Conservation (phyloP, 2,888 invertebrate species). For the Petrolisthes cinctipes region DNA sequence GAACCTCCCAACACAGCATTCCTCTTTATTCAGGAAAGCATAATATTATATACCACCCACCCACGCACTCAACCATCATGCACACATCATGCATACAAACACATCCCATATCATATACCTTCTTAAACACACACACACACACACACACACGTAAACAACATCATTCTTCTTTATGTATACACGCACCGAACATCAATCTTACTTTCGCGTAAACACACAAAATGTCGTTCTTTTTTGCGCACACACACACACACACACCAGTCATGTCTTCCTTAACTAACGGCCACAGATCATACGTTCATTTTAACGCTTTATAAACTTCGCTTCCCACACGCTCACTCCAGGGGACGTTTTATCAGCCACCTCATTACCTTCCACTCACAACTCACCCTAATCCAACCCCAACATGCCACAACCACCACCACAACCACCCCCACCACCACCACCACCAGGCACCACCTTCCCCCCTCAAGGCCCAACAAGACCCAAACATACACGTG, state of each 20-base stretch:
- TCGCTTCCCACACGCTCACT: no score
- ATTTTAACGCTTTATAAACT: neutral
- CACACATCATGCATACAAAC: neutral
- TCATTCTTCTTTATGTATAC: neutral
- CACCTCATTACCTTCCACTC: neutral
- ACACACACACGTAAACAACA: neutral
- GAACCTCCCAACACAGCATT: no score
- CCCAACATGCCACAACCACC: neutral
- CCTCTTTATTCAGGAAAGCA: no score
- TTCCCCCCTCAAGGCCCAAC: no score
- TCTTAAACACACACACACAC: neutral
- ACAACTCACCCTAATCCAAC: neutral
- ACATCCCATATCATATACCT: neutral
- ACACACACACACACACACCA: neutral
- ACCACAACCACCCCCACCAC: neutral
- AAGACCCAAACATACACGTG: no score
- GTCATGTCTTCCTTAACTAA: neutral
- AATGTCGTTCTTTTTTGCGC: conserved; percentile 2
- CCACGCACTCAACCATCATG: no score
- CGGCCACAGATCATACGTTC: neutral
- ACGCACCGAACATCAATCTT: neutral
- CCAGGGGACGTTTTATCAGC: no score
- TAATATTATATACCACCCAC: no score
- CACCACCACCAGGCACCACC: neutral
- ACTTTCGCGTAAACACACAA: conserved; percentile 13